Percentiles rank a stretch among this genome's conserved stretches.
phyloP scores from a whole-genome alignment of 2,113 vertebrate genomes.

The Typhlomys cinereus region DNA sequence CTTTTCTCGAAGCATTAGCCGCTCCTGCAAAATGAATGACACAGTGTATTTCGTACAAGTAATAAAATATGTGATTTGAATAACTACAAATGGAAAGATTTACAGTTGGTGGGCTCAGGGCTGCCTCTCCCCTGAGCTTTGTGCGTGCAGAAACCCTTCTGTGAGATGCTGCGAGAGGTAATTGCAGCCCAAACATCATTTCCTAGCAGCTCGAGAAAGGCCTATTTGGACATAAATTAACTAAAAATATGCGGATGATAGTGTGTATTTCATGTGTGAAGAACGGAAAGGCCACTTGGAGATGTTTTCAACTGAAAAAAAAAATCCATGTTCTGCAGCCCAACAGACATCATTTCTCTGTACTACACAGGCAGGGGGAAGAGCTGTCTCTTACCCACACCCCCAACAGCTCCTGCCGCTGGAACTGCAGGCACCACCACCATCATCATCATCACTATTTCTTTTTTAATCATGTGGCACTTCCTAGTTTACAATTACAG shows the following conservation, averaged over 20 bases:
- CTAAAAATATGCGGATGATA: constrained; percentile 85
- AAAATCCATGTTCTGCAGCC: constrained; percentile 31
- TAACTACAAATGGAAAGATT: constrained; percentile 85
- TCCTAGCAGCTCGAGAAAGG: constrained; percentile 82
- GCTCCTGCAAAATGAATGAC: constrained; percentile 80
- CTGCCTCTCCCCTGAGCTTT: constrained; percentile 76
- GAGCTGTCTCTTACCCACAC: constrained; percentile 50
- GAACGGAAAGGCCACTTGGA: constrained; percentile 80
- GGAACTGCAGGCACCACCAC: not conserved
- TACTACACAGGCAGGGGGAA: not conserved
- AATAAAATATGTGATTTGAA: constrained; percentile 84
- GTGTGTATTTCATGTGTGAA: constrained; percentile 83
- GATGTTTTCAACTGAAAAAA: constrained; percentile 62
- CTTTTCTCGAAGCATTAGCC: constrained; percentile 77
- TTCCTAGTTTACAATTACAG: constrained; percentile 54
- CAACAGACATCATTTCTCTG: constrained; percentile 44
- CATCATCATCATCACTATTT: not conserved
- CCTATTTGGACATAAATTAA: constrained; percentile 87
- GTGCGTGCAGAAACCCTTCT: constrained; percentile 75
- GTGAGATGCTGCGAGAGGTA: constrained; percentile 82
- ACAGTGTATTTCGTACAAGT: constrained; percentile 73
- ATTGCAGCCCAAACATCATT: constrained; percentile 84
- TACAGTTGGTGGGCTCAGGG: constrained; percentile 78
- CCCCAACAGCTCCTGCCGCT: not conserved
- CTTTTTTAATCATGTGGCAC: not conserved